Conservation (phyloP, 2,113 vertebrate genomes). For the Ellobius talpinus region DNA sequence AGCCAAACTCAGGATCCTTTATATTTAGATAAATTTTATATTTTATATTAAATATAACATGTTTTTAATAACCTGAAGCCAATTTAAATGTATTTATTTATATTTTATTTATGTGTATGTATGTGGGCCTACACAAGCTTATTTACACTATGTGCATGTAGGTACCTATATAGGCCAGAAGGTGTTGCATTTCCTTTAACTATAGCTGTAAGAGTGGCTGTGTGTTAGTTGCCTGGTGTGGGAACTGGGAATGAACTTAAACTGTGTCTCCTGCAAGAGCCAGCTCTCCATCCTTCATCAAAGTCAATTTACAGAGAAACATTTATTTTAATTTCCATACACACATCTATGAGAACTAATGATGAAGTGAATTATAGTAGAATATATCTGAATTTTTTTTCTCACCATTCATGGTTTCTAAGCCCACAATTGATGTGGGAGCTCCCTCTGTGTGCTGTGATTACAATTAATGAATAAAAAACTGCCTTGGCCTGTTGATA, state of each 20-base stretch:
- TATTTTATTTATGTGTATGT: background rate
- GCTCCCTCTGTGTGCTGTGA: too few relatives aligned
- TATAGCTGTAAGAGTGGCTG: background rate
- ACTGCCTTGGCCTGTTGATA: too few relatives aligned
- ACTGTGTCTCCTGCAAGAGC: background rate
- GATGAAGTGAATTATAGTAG: background rate
- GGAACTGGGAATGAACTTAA: background rate
- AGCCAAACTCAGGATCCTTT: background rate
- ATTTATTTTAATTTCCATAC: background rate
- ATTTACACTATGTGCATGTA: background rate
- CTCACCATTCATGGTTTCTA: background rate
- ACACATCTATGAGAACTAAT: slow-evolving; percentile 25
- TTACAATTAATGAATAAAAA: too few relatives aligned
- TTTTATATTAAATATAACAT: slow-evolving; percentile 12
- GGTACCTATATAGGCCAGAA: background rate
- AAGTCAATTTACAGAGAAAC: background rate
- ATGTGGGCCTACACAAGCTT: background rate
- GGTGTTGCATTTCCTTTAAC: background rate
- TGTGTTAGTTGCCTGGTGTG: background rate
- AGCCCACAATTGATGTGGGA: too few relatives aligned
- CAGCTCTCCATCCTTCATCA: too few relatives aligned
- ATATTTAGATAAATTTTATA: slow-evolving; percentile 3
- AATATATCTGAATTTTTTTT: background rate
- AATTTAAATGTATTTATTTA: background rate
- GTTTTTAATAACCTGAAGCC: background rate